Conservation (phyloP, 1,140 invertebrate genomes). For the Subanguina moxae region DNA sequence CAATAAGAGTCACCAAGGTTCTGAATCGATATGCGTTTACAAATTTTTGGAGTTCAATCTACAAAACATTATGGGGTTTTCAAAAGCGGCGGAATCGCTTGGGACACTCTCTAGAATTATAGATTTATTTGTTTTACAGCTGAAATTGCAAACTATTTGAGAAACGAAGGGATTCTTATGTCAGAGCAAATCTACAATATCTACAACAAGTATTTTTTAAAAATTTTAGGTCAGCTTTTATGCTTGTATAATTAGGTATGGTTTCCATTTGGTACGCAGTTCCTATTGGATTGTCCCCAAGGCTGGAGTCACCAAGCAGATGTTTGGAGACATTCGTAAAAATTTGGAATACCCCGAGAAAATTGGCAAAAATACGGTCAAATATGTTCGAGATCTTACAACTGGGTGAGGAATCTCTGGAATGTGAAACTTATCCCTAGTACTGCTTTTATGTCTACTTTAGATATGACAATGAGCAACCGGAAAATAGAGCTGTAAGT, state of each 20-base stretch:
- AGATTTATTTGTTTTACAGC: constrained; percentile 67
- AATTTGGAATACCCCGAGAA: constrained; percentile 64
- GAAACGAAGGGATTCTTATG: constrained; percentile 68
- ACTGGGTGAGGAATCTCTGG: constrained; percentile 62
- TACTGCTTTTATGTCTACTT: constrained; percentile 5
- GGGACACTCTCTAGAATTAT: no score
- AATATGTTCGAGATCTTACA: constrained; percentile 77
- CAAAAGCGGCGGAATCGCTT: no score
- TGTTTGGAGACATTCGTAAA: constrained; percentile 48
- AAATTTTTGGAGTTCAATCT: no score
- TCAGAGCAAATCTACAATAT: constrained; percentile 74
- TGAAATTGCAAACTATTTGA: constrained; percentile 74
- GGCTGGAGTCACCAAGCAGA: constrained; percentile 41
- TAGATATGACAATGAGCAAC: constrained; percentile 75
- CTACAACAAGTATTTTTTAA: constrained; percentile 67
- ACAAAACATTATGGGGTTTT: no score
- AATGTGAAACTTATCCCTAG: background rate
- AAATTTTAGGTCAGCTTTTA: background rate
- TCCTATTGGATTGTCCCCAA: constrained; percentile 55
- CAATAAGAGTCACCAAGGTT: no score
- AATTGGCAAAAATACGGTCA: constrained; percentile 73
- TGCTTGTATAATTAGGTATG: constrained; percentile 35
- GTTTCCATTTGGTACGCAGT: constrained; percentile 52
- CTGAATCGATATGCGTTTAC: no score
- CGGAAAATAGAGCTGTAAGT: constrained; percentile 69